Percentiles rank a stretch among this genome's conserved stretches.
These are phyloP conservation scores for Hyles lineata DNA, from an alignment of 2,888 invertebrate species.

Conservation along the genomic window DNA sequence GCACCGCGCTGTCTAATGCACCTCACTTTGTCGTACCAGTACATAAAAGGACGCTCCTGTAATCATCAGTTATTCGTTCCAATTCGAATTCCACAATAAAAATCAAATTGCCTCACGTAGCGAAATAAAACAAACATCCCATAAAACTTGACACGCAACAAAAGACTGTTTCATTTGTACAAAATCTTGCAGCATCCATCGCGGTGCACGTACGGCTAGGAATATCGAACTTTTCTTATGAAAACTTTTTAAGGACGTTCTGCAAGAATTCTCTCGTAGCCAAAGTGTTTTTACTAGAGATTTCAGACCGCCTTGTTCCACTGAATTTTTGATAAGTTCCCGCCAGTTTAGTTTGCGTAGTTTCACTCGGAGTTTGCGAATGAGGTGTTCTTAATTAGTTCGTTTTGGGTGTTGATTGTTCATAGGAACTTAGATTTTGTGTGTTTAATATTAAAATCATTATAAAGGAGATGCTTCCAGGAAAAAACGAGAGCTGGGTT, in stretches of 20 bases:
- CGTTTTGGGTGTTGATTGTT: constrained; percentile 9
- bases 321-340: constrained; percentile 41
- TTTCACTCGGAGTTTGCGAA: neutral
- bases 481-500: too few relatives aligned
- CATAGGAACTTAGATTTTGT: neutral
- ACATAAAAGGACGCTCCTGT: too few relatives aligned
- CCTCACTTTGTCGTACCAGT: too few relatives aligned
- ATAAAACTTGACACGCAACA: constrained; percentile 16
- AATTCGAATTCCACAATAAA: neutral
- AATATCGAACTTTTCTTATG: constrained; percentile 62
- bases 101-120: constrained; percentile 17
- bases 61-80: too few relatives aligned
- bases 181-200: constrained; percentile 22
- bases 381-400: constrained; percentile 17
- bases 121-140: constrained; percentile 2
- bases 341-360: constrained; percentile 23
- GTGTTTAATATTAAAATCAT: neutral
- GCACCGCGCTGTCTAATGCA: too few relatives aligned
- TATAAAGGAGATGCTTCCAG: neutral
- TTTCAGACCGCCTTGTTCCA: constrained; percentile 36
- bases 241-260: constrained; percentile 69
- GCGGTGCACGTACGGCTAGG: constrained; percentile 21
- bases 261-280: constrained; percentile 48
- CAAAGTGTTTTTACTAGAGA: constrained; percentile 51
- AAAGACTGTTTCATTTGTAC: constrained; percentile 17